phyloP scores from a whole-genome alignment of 2,888 invertebrate species.

The Watsonalla binaria region DNA sequence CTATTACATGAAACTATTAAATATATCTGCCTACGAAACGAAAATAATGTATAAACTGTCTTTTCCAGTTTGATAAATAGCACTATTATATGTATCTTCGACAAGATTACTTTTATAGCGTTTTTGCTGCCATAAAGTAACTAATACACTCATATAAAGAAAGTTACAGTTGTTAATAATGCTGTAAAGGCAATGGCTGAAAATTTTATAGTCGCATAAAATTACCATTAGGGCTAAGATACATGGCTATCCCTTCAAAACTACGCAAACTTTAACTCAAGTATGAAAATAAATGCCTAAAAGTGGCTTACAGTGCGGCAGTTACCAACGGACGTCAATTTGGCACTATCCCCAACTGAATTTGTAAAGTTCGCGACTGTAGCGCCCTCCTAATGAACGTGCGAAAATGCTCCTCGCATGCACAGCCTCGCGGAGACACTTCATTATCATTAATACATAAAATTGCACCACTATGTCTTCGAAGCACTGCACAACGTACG shows the following conservation, averaged over 20 bases:
- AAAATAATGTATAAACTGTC: background rate
- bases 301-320: constrained; percentile 26
- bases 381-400: constrained; percentile 41
- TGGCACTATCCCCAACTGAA: constrained; percentile 37
- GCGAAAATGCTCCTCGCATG: constrained; percentile 19
- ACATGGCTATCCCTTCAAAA: constrained; percentile 27
- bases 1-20: too few relatives aligned
- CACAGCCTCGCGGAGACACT: constrained; percentile 26
- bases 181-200: constrained; percentile 25
- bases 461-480: background rate
- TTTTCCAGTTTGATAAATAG: background rate
- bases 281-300: constrained; percentile 26
- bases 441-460: constrained; percentile 6
- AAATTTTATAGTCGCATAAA: constrained; percentile 39
- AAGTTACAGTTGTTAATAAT: constrained; percentile 29
- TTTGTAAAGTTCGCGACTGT: constrained; percentile 26
- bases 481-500: background rate
- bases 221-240: constrained; percentile 32
- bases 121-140: background rate
- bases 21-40: too few relatives aligned
- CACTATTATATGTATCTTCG: background rate
- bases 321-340: constrained; percentile 40
- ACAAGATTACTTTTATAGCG: background rate
- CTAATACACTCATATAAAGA: constrained; percentile 24
- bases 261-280: constrained; percentile 18